phyloP scores from a whole-genome alignment of 2,888 invertebrate species.

The Tachystola acroxantha region DNA sequence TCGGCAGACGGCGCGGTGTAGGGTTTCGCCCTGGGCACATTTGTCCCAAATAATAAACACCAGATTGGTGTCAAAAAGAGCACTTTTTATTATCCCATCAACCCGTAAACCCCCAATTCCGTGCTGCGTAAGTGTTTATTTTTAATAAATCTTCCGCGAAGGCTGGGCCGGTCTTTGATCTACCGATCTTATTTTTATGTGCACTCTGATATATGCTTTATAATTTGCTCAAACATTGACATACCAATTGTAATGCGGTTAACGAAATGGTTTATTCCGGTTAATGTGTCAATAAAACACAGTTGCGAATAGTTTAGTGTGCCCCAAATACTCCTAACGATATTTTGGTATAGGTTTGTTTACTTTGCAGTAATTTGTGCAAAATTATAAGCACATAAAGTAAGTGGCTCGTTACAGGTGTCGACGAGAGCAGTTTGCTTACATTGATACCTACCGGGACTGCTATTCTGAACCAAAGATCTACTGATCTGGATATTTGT shows the following conservation, averaged over 20 bases:
- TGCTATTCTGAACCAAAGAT: too few relatives aligned
- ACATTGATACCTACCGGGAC: too few relatives aligned
- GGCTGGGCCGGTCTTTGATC: slow-evolving; percentile 46
- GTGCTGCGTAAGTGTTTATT: slow-evolving; percentile 49
- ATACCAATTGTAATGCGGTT: slow-evolving; percentile 37
- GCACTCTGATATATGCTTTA: slow-evolving; percentile 23
- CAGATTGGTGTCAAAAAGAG: slow-evolving; percentile 75
- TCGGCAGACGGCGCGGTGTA: slow-evolving; percentile 64
- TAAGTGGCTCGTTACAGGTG: not conserved
- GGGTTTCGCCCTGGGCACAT: slow-evolving; percentile 68
- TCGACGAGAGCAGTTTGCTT: not conserved
- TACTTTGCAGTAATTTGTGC: slow-evolving; percentile 27
- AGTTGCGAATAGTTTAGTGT: slow-evolving; percentile 37
- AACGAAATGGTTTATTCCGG: slow-evolving; percentile 35
- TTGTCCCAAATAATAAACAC: slow-evolving; percentile 74
- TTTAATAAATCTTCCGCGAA: slow-evolving; percentile 66
- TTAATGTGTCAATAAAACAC: slow-evolving; percentile 51
- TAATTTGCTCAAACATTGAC: slow-evolving; percentile 30
- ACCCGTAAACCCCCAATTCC: slow-evolving; percentile 56
- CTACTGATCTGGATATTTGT: too few relatives aligned
- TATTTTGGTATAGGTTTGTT: slow-evolving; percentile 34
- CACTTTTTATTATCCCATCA: slow-evolving; percentile 72
- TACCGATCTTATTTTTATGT: slow-evolving; percentile 35
- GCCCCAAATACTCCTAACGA: slow-evolving; percentile 38
- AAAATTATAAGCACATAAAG: not conserved